A percentile compares a stretch with the other conserved stretches of the same genome.
Conservation (phyloP, 1,140 invertebrate species). For the Whitmania pigra region DNA sequence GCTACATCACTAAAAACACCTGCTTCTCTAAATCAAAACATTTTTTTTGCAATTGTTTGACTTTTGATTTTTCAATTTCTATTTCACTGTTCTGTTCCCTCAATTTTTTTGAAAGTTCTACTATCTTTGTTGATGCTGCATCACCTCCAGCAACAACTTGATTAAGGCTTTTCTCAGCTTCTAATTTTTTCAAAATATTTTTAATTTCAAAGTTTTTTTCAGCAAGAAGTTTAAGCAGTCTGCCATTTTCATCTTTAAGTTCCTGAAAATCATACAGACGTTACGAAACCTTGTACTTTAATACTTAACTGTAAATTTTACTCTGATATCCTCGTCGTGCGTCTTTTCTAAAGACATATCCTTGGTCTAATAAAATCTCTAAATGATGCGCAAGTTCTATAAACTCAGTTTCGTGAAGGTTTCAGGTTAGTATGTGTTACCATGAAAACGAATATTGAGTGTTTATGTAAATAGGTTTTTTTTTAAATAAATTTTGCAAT, state of each 20-base stretch:
- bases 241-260: constrained; percentile 42
- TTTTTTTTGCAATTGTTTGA: constrained; percentile 36
- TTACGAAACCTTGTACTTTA: too few species aligned
- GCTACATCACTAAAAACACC: constrained; percentile 25
- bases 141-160: constrained; percentile 25
- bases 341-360: too few species aligned
- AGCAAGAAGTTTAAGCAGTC: constrained; percentile 39
- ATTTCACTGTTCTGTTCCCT: constrained; percentile 39
- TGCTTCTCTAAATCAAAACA: constrained; percentile 37
- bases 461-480: too few species aligned
- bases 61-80: constrained; percentile 38
- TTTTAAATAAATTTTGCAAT: too few species aligned
- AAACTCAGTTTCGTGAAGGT: too few species aligned
- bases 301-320: too few species aligned
- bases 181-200: constrained; percentile 37
- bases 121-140: constrained; percentile 40
- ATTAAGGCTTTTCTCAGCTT: constrained; percentile 31
- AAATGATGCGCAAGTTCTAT: neutral
- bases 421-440: too few species aligned
- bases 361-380: too few species aligned
- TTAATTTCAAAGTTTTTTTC: constrained; percentile 42
- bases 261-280: constrained; percentile 28
- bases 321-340: too few species aligned
- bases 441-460: too few species aligned
- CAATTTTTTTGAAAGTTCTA: constrained; percentile 41